Evolutionary conservation across 2,113 vertebrate species (phyloP), one percentile per base, ranked within the genome.

Genomic region (Seriola rivoliana): DNA sequence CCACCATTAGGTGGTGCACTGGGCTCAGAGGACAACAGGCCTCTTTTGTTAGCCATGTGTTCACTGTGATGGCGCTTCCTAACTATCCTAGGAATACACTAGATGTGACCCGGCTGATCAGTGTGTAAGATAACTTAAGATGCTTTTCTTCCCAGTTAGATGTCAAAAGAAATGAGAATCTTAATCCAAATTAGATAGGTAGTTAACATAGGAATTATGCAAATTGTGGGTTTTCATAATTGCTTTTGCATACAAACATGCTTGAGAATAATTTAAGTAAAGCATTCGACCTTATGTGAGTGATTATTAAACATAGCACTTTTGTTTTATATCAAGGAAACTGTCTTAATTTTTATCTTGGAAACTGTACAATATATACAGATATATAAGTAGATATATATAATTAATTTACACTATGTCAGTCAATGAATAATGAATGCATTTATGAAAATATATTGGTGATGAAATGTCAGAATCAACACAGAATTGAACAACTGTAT

Each of bases 31-130:
- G 89, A 93, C 73, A 80, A 74, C 64, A 81, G 83, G 86, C 77
- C 89, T 91, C 91, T 91, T 93, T 94, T 93, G 91, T 93, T 88
- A 88, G 90, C 89, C 90, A 93, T 91, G 92, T 92, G 92, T 91
- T 91, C 92, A 88, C 84, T 69, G 78, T 91, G 86, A 91, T 86
- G 86, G 89, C 83, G 90, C 81, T 90, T 87, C 80, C 90, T 80
- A 90, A 92, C 91, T 93, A 91, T 88, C 88, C 86, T 77, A 73
- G 85, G 67, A 84, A 89, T 71, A 91, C 84, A 86, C 85, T 86
- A 88, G 74, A 90, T 82, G 80, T 92, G 87, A 91, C 88, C 91
- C 80, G 52, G 78, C 78, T 78, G 73, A 88, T 88, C 81, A 80
- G 70, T 42, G 59, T 76, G 65, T 29, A 77, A 81, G 78, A 90